phyloP scores from a whole-genome alignment of 2,888 invertebrate species.

The Operophtera brumata region DNA sequence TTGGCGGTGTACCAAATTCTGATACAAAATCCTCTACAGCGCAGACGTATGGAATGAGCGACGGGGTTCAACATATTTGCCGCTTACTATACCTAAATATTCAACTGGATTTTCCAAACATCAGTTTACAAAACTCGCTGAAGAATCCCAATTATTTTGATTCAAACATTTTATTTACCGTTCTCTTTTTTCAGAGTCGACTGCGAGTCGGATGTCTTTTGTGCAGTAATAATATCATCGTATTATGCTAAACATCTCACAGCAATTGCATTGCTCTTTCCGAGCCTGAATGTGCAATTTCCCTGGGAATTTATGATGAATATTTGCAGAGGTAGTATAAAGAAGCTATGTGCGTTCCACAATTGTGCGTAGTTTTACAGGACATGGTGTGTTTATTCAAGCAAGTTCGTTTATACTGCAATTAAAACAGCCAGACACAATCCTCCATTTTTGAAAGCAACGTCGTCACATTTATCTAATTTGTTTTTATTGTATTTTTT shows the following conservation, averaged over 20 bases:
- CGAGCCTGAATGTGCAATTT: slow-evolving; percentile 31
- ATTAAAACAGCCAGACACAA: too few species aligned
- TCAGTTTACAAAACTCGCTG: neutral
- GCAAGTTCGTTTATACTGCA: too few species aligned
- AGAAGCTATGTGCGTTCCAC: neutral
- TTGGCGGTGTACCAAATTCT: too few species aligned
- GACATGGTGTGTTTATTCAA: neutral
- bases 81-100: too few species aligned
- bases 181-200: slow-evolving; percentile 19
- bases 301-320: slow-evolving; percentile 10
- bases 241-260: slow-evolving; percentile 72
- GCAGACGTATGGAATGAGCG: too few species aligned
- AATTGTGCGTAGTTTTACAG: neutral
- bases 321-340: neutral
- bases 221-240: slow-evolving; percentile 65
- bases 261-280: slow-evolving; percentile 62
- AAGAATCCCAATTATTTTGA: slow-evolving; percentile 8
- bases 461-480: too few species aligned
- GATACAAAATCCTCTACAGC: too few species aligned
- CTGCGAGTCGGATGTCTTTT: slow-evolving; percentile 47
- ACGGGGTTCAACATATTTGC: too few species aligned
- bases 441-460: too few species aligned
- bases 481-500: too few species aligned
- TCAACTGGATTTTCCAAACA: too few species aligned
- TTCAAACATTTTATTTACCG: slow-evolving; percentile 23